Conservation (phyloP, 2,113 vertebrate species). For the Holacanthus passer region DNA sequence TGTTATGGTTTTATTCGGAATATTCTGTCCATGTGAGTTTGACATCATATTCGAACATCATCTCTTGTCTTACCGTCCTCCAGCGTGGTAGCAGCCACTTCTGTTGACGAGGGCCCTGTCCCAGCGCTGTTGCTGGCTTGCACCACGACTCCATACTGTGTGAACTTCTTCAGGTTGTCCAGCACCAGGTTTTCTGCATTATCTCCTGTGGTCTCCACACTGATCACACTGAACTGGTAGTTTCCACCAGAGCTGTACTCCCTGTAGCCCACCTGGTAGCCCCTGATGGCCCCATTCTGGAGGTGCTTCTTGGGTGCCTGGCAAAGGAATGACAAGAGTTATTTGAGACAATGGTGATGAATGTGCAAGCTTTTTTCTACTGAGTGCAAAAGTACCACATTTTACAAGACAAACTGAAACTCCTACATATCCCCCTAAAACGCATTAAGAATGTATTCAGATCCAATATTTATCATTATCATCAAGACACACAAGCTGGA, state of each 20-base stretch:
- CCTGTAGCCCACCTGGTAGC: constrained; percentile 97
- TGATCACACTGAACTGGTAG: constrained; percentile 98
- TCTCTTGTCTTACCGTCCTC: constrained; percentile 90
- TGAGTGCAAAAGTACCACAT: too few species aligned
- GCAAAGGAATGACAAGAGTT: not conserved
- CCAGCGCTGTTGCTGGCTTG: constrained; percentile 97
- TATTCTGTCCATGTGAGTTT: not conserved
- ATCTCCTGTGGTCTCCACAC: constrained; percentile 95
- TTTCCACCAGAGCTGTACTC: constrained; percentile 96
- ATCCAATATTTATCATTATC: too few species aligned
- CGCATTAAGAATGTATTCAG: too few species aligned
- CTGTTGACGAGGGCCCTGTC: constrained; percentile 96
- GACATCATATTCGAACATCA: not conserved
- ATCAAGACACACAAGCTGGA: too few species aligned
- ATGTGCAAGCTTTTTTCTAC: not conserved
- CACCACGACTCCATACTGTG: constrained; percentile 97
- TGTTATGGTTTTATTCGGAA: not conserved
- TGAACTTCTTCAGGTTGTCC: constrained; percentile 98
- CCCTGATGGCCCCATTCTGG: constrained; percentile 96
- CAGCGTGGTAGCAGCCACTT: constrained; percentile 95
- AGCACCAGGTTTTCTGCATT: constrained; percentile 94
- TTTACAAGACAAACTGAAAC: too few species aligned
- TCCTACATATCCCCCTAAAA: too few species aligned
- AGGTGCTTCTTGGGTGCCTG: constrained; percentile 96
- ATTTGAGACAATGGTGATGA: not conserved